Conservation (phyloP, 2,797 vertebrate species). For the Epinephelus awoara region DNA sequence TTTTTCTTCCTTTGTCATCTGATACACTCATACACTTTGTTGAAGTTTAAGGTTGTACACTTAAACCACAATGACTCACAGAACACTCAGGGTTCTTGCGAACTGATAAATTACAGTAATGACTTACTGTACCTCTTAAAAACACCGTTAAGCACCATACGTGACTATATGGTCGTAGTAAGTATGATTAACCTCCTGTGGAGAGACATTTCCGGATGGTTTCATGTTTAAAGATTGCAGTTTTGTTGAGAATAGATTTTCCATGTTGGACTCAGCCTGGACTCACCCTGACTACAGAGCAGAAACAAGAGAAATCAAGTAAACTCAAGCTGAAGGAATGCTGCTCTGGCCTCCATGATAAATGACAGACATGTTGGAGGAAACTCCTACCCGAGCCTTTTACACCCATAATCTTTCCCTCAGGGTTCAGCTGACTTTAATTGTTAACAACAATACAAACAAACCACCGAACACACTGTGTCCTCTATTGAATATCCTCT, state of each 20-base stretch:
- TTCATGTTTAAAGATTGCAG: background rate
- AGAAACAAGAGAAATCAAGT: conserved; percentile 43
- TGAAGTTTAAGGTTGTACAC: background rate
- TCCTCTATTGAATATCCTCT: background rate
- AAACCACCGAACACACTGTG: conserved; percentile 11
- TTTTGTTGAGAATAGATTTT: background rate
- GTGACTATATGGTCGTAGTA: background rate
- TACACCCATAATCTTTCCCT: conserved; percentile 37
- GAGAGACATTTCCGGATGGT: conserved; percentile 2
- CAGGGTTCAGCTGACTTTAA: background rate
- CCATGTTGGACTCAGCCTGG: background rate
- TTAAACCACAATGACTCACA: background rate
- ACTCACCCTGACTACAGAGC: conserved; percentile 24
- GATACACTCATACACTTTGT: background rate
- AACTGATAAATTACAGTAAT: background rate
- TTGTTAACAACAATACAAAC: conserved; percentile 26
- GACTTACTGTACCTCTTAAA: background rate
- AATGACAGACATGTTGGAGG: conserved; percentile 40
- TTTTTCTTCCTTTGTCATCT: background rate
- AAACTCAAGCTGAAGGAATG: conserved; percentile 59
- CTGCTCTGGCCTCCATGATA: conserved; percentile 44
- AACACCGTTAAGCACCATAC: background rate
- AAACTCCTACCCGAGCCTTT: conserved; percentile 37
- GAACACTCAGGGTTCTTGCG: conserved; percentile 1
- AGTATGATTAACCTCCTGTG: background rate